Evolutionary conservation across 2,113 vertebrate genomes (phyloP), one percentile per base, ranked within the genome.

Genomic region (Apodemus speciosus): DNA sequence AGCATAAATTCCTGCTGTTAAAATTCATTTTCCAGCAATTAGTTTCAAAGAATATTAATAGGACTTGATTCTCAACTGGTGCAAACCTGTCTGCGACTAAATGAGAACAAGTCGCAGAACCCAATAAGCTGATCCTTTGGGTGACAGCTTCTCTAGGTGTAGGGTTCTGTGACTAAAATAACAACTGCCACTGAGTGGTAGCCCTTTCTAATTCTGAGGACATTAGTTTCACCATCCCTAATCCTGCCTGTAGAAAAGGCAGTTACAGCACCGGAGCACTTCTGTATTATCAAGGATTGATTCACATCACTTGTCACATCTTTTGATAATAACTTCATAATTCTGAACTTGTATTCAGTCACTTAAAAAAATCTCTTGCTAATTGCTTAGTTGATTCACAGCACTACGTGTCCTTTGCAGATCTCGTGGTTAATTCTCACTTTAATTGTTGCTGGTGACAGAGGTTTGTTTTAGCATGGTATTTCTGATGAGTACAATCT

Each of bases 241-340:
- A 66, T 94, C 75, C 6, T 94, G 18, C 62, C 64, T 71, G n/a
- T 21, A 90, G 21, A 71, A 92, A 93, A 92, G n/a, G 0, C 9
- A 16, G 1, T 85, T 96, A 92, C 30, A 76, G 27, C 62, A 68
- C 30, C 76, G 95, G 88, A 91, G 94, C 73, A 93, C 97, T 96
- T 97, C 97, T 64, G 64, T 90, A 94, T 95, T 95, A 97, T 94
- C 83, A 96, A 94, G 27, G 56, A 98, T 96, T 97, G 96, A 96
- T 97, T 97, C 96, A 93, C 86, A 96, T 95, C 76, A 89, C 90
- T 97, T 97, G 66, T 95, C 95, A 81, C 64, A 60, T 95, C 97
- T 97, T 96, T 97, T 97, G 90, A 97, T 98, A 97, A 97, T 89
- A 92, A 88, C 85, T 97, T 97, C 84, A 96, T 96, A 97, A 97